Evolutionary conservation across 2,888 invertebrate species (phyloP).

Genomic region (Salpingus planirostris): DNA sequence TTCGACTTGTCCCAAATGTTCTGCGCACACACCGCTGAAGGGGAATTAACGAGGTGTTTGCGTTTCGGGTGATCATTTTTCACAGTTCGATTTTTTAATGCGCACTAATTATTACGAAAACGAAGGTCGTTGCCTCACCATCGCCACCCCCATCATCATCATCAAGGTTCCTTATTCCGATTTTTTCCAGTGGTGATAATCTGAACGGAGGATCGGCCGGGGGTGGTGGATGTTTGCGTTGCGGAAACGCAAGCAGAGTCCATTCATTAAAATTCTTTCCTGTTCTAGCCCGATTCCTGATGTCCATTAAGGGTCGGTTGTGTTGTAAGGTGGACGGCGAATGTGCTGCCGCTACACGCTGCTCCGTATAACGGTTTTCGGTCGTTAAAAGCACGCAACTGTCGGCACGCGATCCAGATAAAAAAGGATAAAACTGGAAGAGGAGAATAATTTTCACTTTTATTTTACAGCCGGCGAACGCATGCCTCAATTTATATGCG

Average conservation of each 20-base stretch:
- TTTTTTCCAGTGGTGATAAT: too few species aligned
- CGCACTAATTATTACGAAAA: too few species aligned
- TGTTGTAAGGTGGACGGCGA: conserved; percentile 8
- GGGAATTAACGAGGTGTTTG: too few species aligned
- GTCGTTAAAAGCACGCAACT: conserved; percentile 27
- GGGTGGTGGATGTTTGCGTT: too few species aligned
- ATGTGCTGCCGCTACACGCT: conserved; percentile 17
- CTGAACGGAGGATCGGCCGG: too few species aligned
- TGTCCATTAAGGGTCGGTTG: conserved; percentile 23
- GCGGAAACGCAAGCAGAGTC: conserved; percentile 29
- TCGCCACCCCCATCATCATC: too few species aligned
- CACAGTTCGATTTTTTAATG: too few species aligned
- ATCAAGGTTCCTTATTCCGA: too few species aligned
- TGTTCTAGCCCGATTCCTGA: conserved; percentile 20
- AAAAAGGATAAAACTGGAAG: conserved; percentile 9
- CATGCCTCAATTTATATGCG: conserved; percentile 1
- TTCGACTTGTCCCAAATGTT: too few species aligned
- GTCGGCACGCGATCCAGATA: conserved; percentile 25
- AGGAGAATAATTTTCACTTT: conserved; percentile 12
- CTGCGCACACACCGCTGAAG: too few species aligned
- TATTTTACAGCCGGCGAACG: conserved; percentile 4
- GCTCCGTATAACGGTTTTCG: conserved; percentile 28
- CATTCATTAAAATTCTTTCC: conserved; percentile 32
- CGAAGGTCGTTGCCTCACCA: too few species aligned
- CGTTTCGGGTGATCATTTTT: too few species aligned